Percentiles rank a stretch among this genome's conserved stretches.
Conservation (phyloP, 2,888 invertebrate species). For the Agrotis segetum region DNA sequence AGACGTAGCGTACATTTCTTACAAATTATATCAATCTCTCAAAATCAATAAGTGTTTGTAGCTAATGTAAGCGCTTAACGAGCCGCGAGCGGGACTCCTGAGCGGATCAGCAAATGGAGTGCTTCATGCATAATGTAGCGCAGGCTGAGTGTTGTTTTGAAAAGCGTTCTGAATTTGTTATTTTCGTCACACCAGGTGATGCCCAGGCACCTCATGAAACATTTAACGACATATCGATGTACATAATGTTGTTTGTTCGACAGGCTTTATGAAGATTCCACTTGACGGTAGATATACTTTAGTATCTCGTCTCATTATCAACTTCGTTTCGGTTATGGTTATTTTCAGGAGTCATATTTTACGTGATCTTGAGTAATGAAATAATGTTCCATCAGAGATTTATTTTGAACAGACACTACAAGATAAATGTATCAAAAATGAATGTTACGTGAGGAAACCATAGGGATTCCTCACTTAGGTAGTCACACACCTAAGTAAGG, state of each 20-base stretch:
- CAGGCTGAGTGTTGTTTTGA: slow-evolving; percentile 90
- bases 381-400: background rate
- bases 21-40: slow-evolving; percentile 86
- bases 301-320: slow-evolving; percentile 12
- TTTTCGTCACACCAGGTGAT: slow-evolving; percentile 90
- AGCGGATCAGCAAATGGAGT: slow-evolving; percentile 91
- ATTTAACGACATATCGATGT: slow-evolving; percentile 86
- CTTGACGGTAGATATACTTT: slow-evolving; percentile 9
- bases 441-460: too few relatives aligned
- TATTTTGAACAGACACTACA: too few relatives aligned
- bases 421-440: too few relatives aligned
- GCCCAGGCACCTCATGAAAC: slow-evolving; percentile 87
- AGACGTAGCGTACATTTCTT: slow-evolving; percentile 68
- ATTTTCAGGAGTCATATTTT: background rate
- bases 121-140: slow-evolving; percentile 91
- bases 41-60: slow-evolving; percentile 90
- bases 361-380: background rate
- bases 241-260: slow-evolving; percentile 57
- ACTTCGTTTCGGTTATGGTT: background rate
- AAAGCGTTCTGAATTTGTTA: slow-evolving; percentile 90
- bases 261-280: slow-evolving; percentile 37
- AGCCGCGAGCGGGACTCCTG: slow-evolving; percentile 89
- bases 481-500: too few relatives aligned
- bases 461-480: too few relatives aligned
- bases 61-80: slow-evolving; percentile 91